A percentile compares a stretch with the other conserved stretches of the same genome.
phyloP scores from a whole-genome alignment of 2,888 invertebrate species.

The Trachelus stipa region DNA sequence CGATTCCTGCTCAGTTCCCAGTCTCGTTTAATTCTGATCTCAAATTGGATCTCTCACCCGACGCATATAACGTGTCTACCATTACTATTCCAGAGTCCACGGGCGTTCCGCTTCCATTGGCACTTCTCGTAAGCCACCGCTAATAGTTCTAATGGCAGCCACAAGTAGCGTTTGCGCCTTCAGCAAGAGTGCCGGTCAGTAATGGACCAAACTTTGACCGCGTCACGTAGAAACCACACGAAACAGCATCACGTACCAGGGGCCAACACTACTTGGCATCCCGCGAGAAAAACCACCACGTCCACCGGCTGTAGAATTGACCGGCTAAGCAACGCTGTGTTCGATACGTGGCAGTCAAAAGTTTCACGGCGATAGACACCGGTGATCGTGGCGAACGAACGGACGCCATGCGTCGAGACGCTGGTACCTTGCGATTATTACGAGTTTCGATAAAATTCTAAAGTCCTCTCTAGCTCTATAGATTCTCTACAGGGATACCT shows the following conservation, averaged over 20 bases:
- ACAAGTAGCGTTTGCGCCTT: not conserved
- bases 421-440: not conserved
- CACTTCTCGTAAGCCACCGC: not conserved
- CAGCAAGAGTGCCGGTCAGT: not conserved
- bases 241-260: slow-evolving; percentile 11
- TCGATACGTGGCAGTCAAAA: slow-evolving; percentile 32
- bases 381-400: not conserved
- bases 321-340: slow-evolving; percentile 28
- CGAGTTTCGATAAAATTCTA: not conserved
- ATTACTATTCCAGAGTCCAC: not conserved
- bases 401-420: not conserved
- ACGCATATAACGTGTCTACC: not conserved
- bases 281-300: slow-evolving; percentile 6
- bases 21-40: not conserved
- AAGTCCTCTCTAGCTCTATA: not conserved
- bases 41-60: not conserved
- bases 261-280: slow-evolving; percentile 6
- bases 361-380: slow-evolving; percentile 16
- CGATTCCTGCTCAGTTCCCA: not conserved
- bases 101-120: not conserved
- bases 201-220: slow-evolving; percentile 27
- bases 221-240: slow-evolving; percentile 34
- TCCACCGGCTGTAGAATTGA: slow-evolving; percentile 28
- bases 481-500: not conserved
- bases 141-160: slow-evolving; percentile 6